Percentiles rank a stretch among this genome's conserved stretches.
phyloP scores from a whole-genome alignment of 2,888 invertebrate species.

The Eupithecia dodoneata region DNA sequence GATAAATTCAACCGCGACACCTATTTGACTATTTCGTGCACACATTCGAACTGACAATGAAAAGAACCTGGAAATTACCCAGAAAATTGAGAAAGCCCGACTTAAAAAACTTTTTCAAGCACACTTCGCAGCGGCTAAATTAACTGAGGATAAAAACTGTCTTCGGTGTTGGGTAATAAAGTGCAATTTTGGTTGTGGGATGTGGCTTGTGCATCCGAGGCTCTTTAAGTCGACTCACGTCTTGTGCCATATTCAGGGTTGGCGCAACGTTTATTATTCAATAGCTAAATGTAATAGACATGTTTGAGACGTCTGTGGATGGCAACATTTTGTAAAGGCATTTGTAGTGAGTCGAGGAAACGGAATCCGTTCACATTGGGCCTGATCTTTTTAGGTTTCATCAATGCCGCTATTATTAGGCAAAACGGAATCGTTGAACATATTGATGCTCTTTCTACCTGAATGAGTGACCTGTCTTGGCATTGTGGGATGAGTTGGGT shows the following conservation, averaged over 20 bases:
- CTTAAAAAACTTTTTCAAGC: conserved; percentile 61
- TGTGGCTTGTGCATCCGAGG: conserved; percentile 54
- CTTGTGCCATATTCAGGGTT: conserved; percentile 59
- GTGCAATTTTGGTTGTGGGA: conserved; percentile 59
- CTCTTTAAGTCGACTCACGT: conserved; percentile 66
- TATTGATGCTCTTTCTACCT: conserved; percentile 11
- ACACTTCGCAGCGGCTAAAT: conserved; percentile 47
- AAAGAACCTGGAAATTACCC: conserved; percentile 59
- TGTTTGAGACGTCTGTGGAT: conserved; percentile 55
- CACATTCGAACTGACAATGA: conserved; percentile 69
- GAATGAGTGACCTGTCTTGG: conserved; percentile 18
- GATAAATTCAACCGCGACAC: conserved; percentile 62
- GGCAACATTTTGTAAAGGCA: conserved; percentile 45
- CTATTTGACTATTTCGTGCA: conserved; percentile 63
- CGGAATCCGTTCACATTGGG: conserved; percentile 29
- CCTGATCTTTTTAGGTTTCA: conserved; percentile 25
- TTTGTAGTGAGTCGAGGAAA: conserved; percentile 38
- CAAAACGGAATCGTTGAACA: background rate
- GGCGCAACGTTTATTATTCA: conserved; percentile 74
- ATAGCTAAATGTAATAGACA: conserved; percentile 73
- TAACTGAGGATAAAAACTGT: conserved; percentile 52
- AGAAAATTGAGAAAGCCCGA: conserved; percentile 66
- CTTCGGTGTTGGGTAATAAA: conserved; percentile 55
- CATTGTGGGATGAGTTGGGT: conserved; percentile 16
- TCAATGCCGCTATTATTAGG: conserved; percentile 21